Conservation (phyloP, 2,113 vertebrate genomes). For the Pedetes capensis region DNA sequence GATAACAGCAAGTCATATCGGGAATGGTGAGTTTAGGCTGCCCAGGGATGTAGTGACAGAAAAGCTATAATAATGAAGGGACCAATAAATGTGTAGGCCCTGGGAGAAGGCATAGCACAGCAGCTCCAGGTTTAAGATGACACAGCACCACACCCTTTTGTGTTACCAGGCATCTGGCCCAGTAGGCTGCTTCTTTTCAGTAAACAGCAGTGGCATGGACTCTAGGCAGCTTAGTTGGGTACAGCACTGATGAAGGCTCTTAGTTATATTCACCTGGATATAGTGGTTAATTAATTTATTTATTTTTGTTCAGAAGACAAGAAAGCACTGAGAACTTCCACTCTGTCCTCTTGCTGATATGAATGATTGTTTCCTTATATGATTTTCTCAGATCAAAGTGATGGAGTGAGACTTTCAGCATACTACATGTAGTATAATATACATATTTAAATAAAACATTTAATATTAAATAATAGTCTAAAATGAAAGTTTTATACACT, state of each 20-base stretch:
- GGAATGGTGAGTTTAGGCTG: background rate
- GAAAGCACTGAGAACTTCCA: background rate
- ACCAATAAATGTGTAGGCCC: rapidly evolving
- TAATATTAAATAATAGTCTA: background rate
- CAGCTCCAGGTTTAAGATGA: background rate
- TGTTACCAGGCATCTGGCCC: too few species aligned
- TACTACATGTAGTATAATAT: background rate
- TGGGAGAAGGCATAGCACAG: background rate
- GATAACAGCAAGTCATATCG: background rate
- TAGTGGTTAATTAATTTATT: background rate
- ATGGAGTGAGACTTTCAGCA: background rate
- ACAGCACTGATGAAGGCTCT: background rate
- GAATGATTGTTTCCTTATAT: background rate
- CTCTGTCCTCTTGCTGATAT: background rate
- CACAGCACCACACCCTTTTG: background rate
- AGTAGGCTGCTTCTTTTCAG: too few species aligned
- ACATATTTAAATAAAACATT: background rate
- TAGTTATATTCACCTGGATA: background rate
- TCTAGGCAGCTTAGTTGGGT: too few species aligned
- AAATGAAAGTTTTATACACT: background rate
- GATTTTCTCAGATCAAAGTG: background rate
- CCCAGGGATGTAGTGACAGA: too few species aligned
- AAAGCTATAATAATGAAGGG: background rate
- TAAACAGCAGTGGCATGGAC: background rate
- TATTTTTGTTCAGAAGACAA: background rate